Evolutionary conservation across 2,113 vertebrate species (phyloP).

Genomic region (Percopsis transmontana): DNA sequence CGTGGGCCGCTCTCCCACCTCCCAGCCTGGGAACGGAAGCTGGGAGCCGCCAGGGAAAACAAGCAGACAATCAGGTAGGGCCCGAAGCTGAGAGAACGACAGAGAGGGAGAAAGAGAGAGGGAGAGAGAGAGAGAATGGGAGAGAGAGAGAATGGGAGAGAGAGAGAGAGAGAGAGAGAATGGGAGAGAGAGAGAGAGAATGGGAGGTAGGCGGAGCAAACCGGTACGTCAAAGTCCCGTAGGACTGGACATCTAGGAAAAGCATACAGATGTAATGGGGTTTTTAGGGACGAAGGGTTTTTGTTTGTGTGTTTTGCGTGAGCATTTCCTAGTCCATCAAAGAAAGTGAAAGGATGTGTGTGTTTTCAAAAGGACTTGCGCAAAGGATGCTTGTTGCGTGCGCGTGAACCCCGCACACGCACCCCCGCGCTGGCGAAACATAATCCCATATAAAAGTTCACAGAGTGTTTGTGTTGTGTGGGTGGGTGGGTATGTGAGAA

Average conservation of each 20-base stretch:
- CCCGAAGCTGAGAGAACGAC: constrained; percentile 49
- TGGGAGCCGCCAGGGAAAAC: constrained; percentile 95
- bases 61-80: constrained; percentile 99
- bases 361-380: constrained; percentile 62
- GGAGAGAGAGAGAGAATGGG: not conserved
- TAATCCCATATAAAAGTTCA: constrained; percentile 65
- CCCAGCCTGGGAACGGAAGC: constrained; percentile 99
- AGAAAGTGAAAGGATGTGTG: constrained; percentile 76
- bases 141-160: not conserved
- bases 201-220: constrained; percentile 41
- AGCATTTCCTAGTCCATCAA: constrained; percentile 75
- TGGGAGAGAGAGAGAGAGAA: constrained; percentile 7
- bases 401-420: constrained; percentile 18
- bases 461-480: constrained; percentile 55
- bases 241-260: constrained; percentile 61
- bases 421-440: constrained; percentile 53
- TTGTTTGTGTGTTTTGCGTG: constrained; percentile 70
- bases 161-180: constrained; percentile 3
- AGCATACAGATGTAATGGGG: constrained; percentile 57
- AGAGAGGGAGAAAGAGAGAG: constrained; percentile 12
- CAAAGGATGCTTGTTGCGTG: constrained; percentile 5
- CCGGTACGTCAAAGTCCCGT: constrained; percentile 49
- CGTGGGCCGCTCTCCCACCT: constrained; percentile 84
- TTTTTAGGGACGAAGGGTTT: constrained; percentile 39
- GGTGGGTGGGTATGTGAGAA: constrained; percentile 19